A percentile compares a stretch with the other conserved stretches of the same genome.
Conservation (phyloP, 2,797 vertebrate species). For the Propithecus perrieri region DNA sequence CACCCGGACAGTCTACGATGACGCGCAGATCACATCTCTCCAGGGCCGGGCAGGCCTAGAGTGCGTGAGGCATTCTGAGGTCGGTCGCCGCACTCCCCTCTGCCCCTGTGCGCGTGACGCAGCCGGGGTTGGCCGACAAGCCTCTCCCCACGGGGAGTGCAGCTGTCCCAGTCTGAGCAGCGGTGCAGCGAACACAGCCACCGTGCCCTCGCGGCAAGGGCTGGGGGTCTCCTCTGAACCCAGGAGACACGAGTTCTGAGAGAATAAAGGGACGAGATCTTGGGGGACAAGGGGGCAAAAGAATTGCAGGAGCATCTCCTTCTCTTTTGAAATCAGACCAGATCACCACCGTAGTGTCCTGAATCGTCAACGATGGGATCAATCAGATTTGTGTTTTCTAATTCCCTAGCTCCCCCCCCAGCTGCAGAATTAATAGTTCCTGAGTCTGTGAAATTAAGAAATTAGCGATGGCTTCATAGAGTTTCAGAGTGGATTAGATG, state of each 20-base stretch:
- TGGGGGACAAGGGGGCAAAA: background rate
- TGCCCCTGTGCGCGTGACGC: background rate
- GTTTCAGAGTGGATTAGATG: background rate
- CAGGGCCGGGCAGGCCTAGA: background rate
- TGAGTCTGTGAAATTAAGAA: background rate
- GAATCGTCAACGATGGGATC: background rate
- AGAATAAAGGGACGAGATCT: background rate
- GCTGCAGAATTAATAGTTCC: background rate
- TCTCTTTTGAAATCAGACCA: background rate
- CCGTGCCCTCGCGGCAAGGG: background rate
- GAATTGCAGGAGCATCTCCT: background rate
- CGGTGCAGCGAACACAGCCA: background rate
- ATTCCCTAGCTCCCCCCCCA: background rate
- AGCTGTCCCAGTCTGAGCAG: background rate
- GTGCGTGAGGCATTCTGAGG: background rate
- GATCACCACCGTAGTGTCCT: background rate
- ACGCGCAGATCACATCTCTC: accelerated
- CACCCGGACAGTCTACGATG: too few relatives aligned
- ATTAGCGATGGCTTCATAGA: background rate
- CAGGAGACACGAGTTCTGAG: background rate
- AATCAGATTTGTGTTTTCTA: background rate
- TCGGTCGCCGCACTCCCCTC: background rate
- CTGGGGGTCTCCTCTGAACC: background rate
- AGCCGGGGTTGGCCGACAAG: background rate
- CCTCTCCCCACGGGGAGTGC: background rate